Evolutionary conservation across 37 sponge, comb jelly and placozoan genomes (phyloP).

Genomic region (Aplysina aerophoba): DNA sequence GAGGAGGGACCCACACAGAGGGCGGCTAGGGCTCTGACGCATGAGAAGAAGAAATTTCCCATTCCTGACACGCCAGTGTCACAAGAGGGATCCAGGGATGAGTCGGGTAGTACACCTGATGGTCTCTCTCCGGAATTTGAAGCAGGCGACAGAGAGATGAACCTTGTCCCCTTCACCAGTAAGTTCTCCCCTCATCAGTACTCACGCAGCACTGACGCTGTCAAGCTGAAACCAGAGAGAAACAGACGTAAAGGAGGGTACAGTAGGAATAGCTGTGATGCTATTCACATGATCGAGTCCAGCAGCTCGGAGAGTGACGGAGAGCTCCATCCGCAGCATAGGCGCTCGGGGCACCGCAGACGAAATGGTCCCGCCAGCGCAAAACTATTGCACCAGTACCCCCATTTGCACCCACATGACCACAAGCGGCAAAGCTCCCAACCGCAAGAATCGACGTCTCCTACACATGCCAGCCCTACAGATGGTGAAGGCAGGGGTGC

Average conservation of each 20-base stretch:
- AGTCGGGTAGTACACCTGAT: conserved; percentile 25
- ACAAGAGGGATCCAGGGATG: conserved; percentile 7
- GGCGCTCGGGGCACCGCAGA: conserved; percentile 11
- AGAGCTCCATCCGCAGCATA: not conserved
- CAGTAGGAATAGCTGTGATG: conserved; percentile 5
- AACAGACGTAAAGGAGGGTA: not conserved
- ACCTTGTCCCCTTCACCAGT: not conserved
- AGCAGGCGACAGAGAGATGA: not conserved
- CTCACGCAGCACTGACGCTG: conserved; percentile 20
- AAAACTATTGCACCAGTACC: not conserved
- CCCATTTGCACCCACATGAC: not conserved
- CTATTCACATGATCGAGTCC: conserved; percentile 30
- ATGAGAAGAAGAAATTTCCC: conserved; percentile 27
- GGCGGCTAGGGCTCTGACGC: not conserved
- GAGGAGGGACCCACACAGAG: conserved; percentile 13
- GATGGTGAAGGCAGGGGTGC: not conserved
- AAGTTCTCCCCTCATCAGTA: not conserved
- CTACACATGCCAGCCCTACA: too few relatives aligned
- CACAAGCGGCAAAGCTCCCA: conserved; percentile 25
- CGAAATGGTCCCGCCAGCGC: not conserved
- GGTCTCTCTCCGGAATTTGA: conserved; percentile 35
- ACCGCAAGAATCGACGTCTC: conserved; percentile 6
- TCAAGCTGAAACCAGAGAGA: not conserved
- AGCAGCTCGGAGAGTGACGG: conserved; percentile 30
- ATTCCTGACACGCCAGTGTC: not conserved